phyloP scores from a whole-genome alignment of 2,888 invertebrate species.

The Acanthosepion lycidas region DNA sequence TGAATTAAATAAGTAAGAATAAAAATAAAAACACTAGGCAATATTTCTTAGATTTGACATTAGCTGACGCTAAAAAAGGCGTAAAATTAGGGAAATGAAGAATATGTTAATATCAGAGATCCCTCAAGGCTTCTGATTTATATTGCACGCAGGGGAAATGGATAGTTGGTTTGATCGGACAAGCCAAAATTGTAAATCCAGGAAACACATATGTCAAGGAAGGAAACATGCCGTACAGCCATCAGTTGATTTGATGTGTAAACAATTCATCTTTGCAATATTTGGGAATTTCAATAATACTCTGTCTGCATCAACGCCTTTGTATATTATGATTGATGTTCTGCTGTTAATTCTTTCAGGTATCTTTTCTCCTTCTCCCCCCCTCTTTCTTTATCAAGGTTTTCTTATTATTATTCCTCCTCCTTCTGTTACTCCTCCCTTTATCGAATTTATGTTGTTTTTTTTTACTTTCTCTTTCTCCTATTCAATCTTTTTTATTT shows the following conservation, averaged over 20 bases:
- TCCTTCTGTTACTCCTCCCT: neutral
- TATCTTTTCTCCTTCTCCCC: no score
- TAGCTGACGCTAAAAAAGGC: neutral
- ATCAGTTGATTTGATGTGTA: neutral
- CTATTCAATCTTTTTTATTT: neutral
- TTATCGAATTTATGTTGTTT: neutral
- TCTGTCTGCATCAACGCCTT: neutral
- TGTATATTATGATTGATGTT: no score
- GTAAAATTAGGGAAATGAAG: neutral
- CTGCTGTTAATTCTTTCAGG: no score
- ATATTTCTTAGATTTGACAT: neutral
- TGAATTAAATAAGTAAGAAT: neutral
- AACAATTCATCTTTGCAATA: neutral
- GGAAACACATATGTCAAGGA: neutral
- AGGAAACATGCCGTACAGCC: neutral
- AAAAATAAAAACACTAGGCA: neutral
- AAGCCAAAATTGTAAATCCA: neutral
- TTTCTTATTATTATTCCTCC: neutral
- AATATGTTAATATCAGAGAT: neutral
- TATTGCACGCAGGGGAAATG: neutral
- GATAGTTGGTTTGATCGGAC: neutral
- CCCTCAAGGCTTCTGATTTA: slow-evolving; percentile 3
- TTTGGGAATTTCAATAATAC: neutral
- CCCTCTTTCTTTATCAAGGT: no score
- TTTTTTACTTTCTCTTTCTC: neutral